Evolutionary conservation across 2,888 invertebrate species (phyloP), one percentile per base, ranked within the genome.

Genomic region (Linnaemya vulpina): DNA sequence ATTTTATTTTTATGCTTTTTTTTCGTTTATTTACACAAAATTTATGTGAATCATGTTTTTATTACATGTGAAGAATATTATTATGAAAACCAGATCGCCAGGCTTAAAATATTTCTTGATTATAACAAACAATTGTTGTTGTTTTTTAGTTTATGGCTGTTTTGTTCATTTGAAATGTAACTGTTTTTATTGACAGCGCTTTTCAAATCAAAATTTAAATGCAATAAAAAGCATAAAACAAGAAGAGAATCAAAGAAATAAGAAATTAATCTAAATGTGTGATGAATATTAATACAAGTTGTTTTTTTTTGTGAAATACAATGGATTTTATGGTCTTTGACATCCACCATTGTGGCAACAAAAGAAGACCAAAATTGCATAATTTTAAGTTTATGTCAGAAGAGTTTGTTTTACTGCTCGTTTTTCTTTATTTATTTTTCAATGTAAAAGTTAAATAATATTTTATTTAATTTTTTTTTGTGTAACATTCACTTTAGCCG

Each of bases 41-140:
- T 83, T 83, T 77, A 83, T 83, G 82, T 51, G 76, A 83, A 83
- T 71, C 82, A 83, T 83, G 82, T 83, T 83, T 83, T 65, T 67
- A 67, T 71, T 67, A 83, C 82, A 83, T 77, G 76, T 71, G 82
- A 83, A 83, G 82, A 83, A 83, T 83, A 77, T 77, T 60, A 43
- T 77, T 73, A 77, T 60, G 70, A 67, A 76, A 80, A 80, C 58
- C 73, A 71, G 70, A 76, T 82, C 49, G 15, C 22, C 63, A 43
- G 49, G 35, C n/a, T 20, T 71, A 58, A 82, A 77, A 77, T 58
- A 60, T 51, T 71, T 70, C 53, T 68, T 53, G 60, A 53, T 70
- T 46, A 58, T 65, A 35, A 46, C 46, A 65, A 25, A 51, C 10
- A 40, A 68, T 70, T 60, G 49, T 51, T 49, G 49, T n/a, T n/a